These are phyloP conservation scores for Coryphaenoides rupestris DNA, from an alignment of 2,113 vertebrate species.

Conservation along the genomic window DNA sequence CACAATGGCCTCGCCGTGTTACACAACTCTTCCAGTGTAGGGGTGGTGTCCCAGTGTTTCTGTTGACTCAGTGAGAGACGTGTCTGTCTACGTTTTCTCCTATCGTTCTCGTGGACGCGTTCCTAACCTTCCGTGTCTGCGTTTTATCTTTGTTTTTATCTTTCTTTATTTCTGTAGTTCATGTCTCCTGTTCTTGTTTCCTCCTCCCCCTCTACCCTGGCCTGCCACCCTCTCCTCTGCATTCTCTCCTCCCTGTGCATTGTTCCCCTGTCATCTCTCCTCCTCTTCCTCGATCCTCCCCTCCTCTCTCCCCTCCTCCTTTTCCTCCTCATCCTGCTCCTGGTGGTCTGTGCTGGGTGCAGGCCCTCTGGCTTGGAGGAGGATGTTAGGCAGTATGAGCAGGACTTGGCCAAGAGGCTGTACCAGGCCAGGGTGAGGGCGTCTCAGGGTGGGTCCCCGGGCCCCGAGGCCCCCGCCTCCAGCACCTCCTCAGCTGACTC, in stretches of 20 bases:
- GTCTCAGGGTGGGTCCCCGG: conserved; percentile 69
- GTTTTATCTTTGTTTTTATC: conserved; percentile 34
- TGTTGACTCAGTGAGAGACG: neutral
- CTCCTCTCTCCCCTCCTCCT: conserved; percentile 30
- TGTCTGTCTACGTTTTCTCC: conserved; percentile 31
- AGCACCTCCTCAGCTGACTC: conserved; percentile 63
- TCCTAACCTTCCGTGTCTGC: conserved; percentile 59
- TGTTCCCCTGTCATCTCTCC: conserved; percentile 44
- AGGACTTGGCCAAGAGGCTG: conserved; percentile 88
- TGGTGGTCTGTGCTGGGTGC: conserved; percentile 40
- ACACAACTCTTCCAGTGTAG: neutral
- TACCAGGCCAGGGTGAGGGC: conserved; percentile 87
- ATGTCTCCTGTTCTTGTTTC: conserved; percentile 28
- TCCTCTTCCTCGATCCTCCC: conserved; percentile 56
- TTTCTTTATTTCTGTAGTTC: conserved; percentile 17
- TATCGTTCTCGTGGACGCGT: conserved; percentile 38
- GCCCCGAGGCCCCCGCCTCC: conserved; percentile 56
- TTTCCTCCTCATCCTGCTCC: conserved; percentile 7
- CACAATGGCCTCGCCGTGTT: no score
- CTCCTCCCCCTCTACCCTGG: conserved; percentile 8
- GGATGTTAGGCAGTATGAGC: conserved; percentile 91
- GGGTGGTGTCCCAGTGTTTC: neutral
- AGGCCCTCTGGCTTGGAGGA: conserved; percentile 86
- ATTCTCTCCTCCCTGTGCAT: conserved; percentile 9
- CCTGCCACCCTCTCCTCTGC: conserved; percentile 36